phyloP scores from a whole-genome alignment of 2,888 invertebrate species.

The Beris chalybata region DNA sequence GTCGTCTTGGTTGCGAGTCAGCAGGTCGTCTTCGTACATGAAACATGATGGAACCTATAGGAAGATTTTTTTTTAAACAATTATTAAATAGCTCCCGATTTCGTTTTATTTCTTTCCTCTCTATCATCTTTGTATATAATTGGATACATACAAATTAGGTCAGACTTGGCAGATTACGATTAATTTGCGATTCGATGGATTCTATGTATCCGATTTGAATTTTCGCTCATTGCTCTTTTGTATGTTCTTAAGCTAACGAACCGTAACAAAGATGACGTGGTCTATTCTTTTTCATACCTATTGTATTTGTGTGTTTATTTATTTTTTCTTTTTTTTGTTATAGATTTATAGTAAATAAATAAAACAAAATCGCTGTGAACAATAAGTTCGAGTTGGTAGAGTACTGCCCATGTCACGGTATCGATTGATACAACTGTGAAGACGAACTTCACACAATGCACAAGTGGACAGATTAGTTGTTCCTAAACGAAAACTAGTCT shows the following conservation, averaged over 20 bases:
- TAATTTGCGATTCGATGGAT: too few species aligned
- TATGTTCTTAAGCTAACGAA: slow-evolving; percentile 34
- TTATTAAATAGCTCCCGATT: too few species aligned
- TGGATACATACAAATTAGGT: too few species aligned
- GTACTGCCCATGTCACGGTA: background rate
- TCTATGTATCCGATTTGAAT: background rate
- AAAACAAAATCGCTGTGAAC: background rate
- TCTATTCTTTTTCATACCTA: slow-evolving; percentile 7
- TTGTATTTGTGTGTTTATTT: slow-evolving; percentile 12
- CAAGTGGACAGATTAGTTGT: background rate
- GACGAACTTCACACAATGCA: too few species aligned
- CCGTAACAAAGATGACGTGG: slow-evolving; percentile 33
- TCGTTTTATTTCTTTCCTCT: too few species aligned
- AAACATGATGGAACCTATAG: slow-evolving; percentile 92
- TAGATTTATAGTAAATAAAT: slow-evolving; percentile 4
- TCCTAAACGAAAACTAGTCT: slow-evolving; percentile 5
- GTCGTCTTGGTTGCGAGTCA: slow-evolving; percentile 84
- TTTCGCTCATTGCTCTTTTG: slow-evolving; percentile 10
- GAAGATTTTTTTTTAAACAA: slow-evolving; percentile 4
- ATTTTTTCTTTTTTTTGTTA: background rate
- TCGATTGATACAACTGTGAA: background rate
- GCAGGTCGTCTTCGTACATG: slow-evolving; percentile 92
- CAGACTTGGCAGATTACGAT: too few species aligned
- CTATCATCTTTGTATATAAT: too few species aligned
- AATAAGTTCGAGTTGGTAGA: background rate